Evolutionary conservation across 2,888 invertebrate species (phyloP), one percentile per base, ranked within the genome.

Genomic region (Matsumyia berberina): DNA sequence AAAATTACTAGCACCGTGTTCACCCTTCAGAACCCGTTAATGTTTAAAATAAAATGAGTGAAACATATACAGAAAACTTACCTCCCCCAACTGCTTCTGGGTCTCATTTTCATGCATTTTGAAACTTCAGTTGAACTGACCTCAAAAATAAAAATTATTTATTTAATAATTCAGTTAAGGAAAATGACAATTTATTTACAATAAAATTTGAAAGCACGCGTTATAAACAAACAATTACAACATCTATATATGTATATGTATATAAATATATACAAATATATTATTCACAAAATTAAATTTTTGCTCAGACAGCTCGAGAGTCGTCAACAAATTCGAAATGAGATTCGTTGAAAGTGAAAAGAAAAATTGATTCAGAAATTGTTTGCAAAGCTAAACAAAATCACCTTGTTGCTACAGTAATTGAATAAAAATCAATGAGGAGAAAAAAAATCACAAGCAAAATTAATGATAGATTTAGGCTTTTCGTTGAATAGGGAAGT

Each of bases 401-500:
- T 37, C 9, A 7, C 39, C 39, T 15, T 11, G 62, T 62, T 53
- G 31, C 62, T 29, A 73, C 53, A 53, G 73, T 31, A 62, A 42
- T 31, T 15, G 17, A 24, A 46, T 24, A 3, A 19, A 57, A 37
- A 19, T 58, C 7, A 73, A 7, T 8, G 7, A 15, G 44, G 8
- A 9, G 42, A 42, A 53, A 74, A 74, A 15, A 74, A 74, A 15
- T 53, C 35, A 35, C 64, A 74, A 29, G 89, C 88, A 57, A 90
- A 91, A 60, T 89, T 88, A 3, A 90, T 77, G 6, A 90, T 87
- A 74, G 89, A 88, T 12, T 51, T 60, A 15, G 91, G 91, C 60
- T 90, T 91, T 9, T 88, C 89, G 44, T 90, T 89, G 5, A 91
- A 74, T 37, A 90, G 73, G 77, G 88, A 88, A 2, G 89, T 42